These are phyloP conservation scores for Calameuta pallipes DNA, from an alignment of 2,888 invertebrate species.

Conservation along the genomic window DNA sequence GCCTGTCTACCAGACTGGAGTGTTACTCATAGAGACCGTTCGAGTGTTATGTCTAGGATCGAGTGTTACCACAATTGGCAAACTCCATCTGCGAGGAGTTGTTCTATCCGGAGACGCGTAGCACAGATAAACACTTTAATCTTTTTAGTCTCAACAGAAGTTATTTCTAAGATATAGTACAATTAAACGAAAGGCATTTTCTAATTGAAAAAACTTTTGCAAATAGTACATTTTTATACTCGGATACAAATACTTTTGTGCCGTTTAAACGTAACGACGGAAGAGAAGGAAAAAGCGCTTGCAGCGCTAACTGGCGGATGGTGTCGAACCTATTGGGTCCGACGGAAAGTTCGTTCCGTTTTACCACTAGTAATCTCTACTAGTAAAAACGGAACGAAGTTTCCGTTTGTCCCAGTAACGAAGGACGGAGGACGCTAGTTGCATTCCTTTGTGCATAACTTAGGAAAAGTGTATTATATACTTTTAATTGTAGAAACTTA, in stretches of 20 bases:
- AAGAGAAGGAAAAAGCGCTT: background rate
- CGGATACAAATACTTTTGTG: background rate
- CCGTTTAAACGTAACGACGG: background rate
- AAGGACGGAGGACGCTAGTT: background rate
- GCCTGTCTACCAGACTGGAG: background rate
- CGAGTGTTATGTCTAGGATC: conserved; percentile 5
- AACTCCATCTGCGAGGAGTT: background rate
- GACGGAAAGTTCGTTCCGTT: too few relatives aligned
- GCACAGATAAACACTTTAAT: background rate
- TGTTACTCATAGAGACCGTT: background rate
- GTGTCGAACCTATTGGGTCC: background rate
- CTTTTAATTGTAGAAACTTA: background rate
- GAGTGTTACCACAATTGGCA: conserved; percentile 3
- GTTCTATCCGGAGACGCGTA: background rate
- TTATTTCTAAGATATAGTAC: background rate
- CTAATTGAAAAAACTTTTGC: background rate
- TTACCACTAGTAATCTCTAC: too few relatives aligned
- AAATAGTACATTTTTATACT: background rate
- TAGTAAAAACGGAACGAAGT: too few relatives aligned
- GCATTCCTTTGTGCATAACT: background rate
- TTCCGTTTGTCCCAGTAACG: too few relatives aligned
- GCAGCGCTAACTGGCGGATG: background rate
- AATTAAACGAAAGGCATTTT: background rate
- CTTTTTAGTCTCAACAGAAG: background rate
- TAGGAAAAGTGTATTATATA: background rate